Base-by-base conservation (phyloP, 2,888 invertebrate genomes). In the Athrips mouffetella region DNA sequence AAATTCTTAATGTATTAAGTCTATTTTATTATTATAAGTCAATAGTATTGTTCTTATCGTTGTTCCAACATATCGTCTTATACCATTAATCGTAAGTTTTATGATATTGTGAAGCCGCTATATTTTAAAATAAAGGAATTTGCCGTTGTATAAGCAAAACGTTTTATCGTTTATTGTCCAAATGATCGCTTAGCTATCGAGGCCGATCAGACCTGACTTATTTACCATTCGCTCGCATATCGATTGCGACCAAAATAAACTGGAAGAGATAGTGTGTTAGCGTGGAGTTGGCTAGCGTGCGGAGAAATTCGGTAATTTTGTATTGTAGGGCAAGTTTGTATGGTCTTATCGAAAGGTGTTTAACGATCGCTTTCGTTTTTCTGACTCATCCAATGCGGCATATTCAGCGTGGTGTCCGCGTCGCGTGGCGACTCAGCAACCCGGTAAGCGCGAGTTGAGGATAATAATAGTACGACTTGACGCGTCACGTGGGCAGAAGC, bases 51-150 rank as follows among this genome's bases (percentile, higher is more conserved):
- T 86, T 87, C 85, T 85, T 75, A 84, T 82, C 77, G 80, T 80
- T 88, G 84, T 88, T 87, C 74, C 70, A 76, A 88, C 88, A 88
- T 88, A 88, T 88, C 88, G 85, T 85, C 84, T 76, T 82, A 76
- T 80, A 79, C 75, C 76, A 76, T 75, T 87, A 85, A 71, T 77
- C 73, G 65, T 88, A 88, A 87, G 87, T 73, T 81, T 52, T 74
- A 78, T 76, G 69, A 79, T 83, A 87, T 87, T 88, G 87, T 88
- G 86, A 88, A 85, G 82, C 81, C 81, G 80, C 84, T 87, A 85
- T 87, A 86, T 87, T 87, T 88, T 85, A 86, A 88, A 88, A 86
- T 87, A 88, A 88, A 87, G 83, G 78, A 85, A 81, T 82, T 84
- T 84, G 83, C 85, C 82, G 83, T 86, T 86, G 83, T 85, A 81